These are phyloP conservation scores for Tenualosa ilisha DNA, from an alignment of 2,797 vertebrate species.

Conservation along the genomic window DNA sequence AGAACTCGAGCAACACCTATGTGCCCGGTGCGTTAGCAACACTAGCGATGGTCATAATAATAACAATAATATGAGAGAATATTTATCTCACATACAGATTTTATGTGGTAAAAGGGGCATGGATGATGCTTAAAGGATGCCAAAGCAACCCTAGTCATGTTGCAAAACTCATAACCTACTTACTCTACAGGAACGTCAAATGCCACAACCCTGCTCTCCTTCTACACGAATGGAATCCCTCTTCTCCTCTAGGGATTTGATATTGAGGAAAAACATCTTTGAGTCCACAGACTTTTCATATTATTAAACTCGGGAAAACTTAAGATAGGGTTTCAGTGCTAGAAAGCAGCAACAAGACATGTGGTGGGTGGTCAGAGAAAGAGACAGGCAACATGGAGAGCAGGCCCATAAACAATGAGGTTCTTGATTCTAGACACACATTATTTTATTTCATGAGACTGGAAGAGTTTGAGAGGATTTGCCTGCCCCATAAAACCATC, in stretches of 20 bases:
- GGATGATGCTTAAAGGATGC: too few relatives aligned
- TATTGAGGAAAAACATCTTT: neutral
- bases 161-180: too few relatives aligned
- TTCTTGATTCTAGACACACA: conserved; percentile 13
- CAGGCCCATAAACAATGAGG: neutral
- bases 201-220: too few relatives aligned
- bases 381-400: neutral
- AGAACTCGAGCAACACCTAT: too few relatives aligned
- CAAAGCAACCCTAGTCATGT: neutral
- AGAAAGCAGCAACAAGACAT: neutral
- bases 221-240: neutral
- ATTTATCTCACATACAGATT: too few relatives aligned
- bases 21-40: too few relatives aligned
- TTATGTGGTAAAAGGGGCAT: too few relatives aligned
- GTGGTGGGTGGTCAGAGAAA: conserved; percentile 5
- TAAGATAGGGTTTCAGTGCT: neutral
- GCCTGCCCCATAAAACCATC: neutral
- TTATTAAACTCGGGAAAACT: neutral
- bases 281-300: neutral
- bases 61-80: too few relatives aligned
- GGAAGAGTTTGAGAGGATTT: conserved; percentile 20
- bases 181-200: too few relatives aligned
- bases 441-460: conserved; percentile 24
- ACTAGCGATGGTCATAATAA: too few relatives aligned
- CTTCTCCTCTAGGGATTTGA: neutral